Evolutionary conservation across 2,888 invertebrate species (phyloP), one percentile per base, ranked within the genome.

Genomic region (Eupithecia subfuscata): DNA sequence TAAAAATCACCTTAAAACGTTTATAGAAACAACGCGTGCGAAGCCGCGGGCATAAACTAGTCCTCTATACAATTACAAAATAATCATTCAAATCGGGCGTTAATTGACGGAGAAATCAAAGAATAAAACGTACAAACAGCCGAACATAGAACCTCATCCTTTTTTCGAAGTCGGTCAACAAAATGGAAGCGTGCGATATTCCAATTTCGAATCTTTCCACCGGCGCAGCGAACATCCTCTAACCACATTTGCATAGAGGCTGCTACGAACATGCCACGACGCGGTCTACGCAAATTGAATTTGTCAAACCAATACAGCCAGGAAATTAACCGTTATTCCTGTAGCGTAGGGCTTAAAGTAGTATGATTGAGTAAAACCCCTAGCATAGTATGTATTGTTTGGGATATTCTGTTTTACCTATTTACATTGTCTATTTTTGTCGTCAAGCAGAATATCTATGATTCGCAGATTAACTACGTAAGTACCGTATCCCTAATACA

Each of bases 181-280:
- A 56, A 56, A 56, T 56, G 56, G 56, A n/a, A 56, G 56, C 56
- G 56, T 56, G 56, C 22, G 22, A 56, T 56, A 56, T 56, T 56
- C 56, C 56, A 56, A 56, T 56, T 56, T 12, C 12, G 22, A 22
- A 56, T 56, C 12, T 56, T 56, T 56, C 56, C 22, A 56, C 56
- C 12, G 56, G 8, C 11, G 8, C 9, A 48, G 12, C 12, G 11
- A n/a, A n/a, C 52, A 11, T n/a, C 3, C 48, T 18, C n/a, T 9
- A 52, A 11, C n/a, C 2, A 52, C n/a, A 52, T 52, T 52, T 52
- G 52, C 52, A 9, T 52, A 48, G 18, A 48, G 48, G 5, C 16
- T 16, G 48, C 48, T 48, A 48, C 18, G 48, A 22, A 22, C 22
- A 22, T 22, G 56, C 56, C 12, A 56, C 22, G 56, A 56, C 22